A percentile compares a stretch with the other conserved stretches of the same genome.
Conservation (phyloP, 2,888 invertebrate species). For the Elysia crispata region DNA sequence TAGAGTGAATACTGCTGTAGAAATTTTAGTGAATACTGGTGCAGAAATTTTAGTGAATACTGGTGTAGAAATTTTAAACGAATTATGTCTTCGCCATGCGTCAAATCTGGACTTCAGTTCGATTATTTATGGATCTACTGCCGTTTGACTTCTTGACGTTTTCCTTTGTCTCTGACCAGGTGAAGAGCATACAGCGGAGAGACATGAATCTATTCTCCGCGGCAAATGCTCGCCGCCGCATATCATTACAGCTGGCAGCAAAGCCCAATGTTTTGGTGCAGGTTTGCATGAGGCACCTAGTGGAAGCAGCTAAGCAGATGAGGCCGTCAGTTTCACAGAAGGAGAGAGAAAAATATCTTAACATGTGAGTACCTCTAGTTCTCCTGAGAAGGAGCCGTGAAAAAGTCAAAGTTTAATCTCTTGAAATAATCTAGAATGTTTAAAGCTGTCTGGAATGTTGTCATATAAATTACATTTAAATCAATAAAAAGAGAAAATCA, state of each 20-base stretch:
- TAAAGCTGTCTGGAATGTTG: too few species aligned
- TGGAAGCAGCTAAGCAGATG: conserved; percentile 84
- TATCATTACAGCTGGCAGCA: conserved; percentile 52
- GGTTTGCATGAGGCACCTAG: conserved; percentile 83
- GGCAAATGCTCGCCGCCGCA: conserved; percentile 54
- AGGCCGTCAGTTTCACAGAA: conserved; percentile 86
- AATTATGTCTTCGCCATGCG: too few species aligned
- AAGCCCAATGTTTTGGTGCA: conserved; percentile 60
- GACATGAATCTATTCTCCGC: conserved; percentile 40
- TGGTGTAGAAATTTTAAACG: too few species aligned
- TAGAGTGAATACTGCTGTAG: too few species aligned
- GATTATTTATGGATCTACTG: not conserved
- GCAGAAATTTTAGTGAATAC: too few species aligned
- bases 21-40: too few species aligned
- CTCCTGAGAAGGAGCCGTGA: too few species aligned
- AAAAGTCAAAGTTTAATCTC: too few species aligned
- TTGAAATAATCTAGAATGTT: too few species aligned
- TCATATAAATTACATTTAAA: too few species aligned
- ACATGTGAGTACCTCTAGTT: conserved; percentile 86
- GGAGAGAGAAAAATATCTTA: conserved; percentile 86
- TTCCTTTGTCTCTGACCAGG: conserved; percentile 26
- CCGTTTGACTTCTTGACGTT: not conserved
- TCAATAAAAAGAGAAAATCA: too few species aligned
- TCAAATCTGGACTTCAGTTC: too few species aligned
- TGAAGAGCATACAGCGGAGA: conserved; percentile 49